Conservation (phyloP, 2,797 vertebrate genomes). For the Pempheris klunzingeri region DNA sequence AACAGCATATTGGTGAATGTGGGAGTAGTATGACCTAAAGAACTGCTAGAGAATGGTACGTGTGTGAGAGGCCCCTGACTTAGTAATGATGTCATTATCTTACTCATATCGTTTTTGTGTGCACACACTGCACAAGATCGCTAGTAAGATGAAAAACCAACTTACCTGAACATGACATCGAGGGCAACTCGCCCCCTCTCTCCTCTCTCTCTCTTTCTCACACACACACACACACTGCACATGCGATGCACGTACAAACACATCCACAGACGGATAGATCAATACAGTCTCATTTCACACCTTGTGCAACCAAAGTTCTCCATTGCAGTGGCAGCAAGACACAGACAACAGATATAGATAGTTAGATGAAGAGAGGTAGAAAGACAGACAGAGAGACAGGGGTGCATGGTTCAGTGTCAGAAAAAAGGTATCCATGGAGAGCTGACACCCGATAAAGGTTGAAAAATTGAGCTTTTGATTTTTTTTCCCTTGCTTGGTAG, state of each 20-base stretch:
- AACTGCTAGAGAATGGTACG: background rate
- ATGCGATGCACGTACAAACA: slow-evolving; percentile 3
- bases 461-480: slow-evolving; percentile 8
- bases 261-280: slow-evolving; percentile 63
- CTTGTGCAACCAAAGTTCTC: slow-evolving; percentile 71
- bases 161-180: slow-evolving; percentile 39
- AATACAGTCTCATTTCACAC: slow-evolving; percentile 81
- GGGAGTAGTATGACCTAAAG: background rate
- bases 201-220: background rate
- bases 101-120: background rate
- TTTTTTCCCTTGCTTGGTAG: too few species aligned
- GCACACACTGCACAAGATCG: background rate
- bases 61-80: background rate
- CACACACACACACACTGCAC: background rate
- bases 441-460: slow-evolving; percentile 21
- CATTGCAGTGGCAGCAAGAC: slow-evolving; percentile 57
- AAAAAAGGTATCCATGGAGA: slow-evolving; percentile 43
- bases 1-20: background rate
- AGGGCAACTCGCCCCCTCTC: slow-evolving; percentile 3
- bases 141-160: slow-evolving; percentile 39
- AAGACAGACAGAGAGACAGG: background rate
- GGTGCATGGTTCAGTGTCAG: slow-evolving; percentile 31
- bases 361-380: slow-evolving; percentile 18
- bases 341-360: slow-evolving; percentile 47
- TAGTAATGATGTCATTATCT: slow-evolving; percentile 25